Base-by-base conservation (phyloP, 2,888 invertebrate genomes). In the Thymelicus acteon region DNA sequence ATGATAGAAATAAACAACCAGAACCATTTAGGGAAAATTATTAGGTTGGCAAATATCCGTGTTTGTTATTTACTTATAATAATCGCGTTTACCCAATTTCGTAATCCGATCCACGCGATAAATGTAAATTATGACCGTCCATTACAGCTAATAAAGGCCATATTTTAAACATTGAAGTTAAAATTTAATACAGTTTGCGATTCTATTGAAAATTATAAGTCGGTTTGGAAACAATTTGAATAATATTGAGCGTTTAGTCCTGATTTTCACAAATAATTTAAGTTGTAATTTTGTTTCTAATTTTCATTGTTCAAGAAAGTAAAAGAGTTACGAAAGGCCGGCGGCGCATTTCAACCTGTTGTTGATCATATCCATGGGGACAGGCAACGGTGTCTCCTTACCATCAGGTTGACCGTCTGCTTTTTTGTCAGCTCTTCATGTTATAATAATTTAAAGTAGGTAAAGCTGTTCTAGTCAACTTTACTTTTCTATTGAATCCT, bases 41-140 rank as follows among this genome's bases (percentile, higher is more conserved):
- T 61, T 24, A 24, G n/a, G n/a, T n/a, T 39, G 6, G 37, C 39
- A 31, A 31, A 48, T 48, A 63, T 52, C 63, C 49, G 15, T 44
- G 6, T 37, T 15, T 0, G 15, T 19, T 39, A 39, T 39, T 63
- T 19, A 39, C 49, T 15, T 52, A 52, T 52, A 63, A 39, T 62
- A 60, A 48, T 63, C 37, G 19, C 39, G 15, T 63, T 10, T 63
- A 15, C 8, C 52, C 63, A 63, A 63, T 52, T 63, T 24, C 63
- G 52, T 63, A 63, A 63, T 39, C 63, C 63, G 39, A 52, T 63
- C 12, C 10, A 1, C 52, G 39, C 52, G 39, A 52, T 63, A 52
- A 63, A 63, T 63, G 49, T 39, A 63, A 63, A 63, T 62, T 62
- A 37, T 24, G n/a, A 52, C 39, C 49, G 49, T 19, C 52, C 52